Evolutionary conservation across 2,888 invertebrate genomes (phyloP).

Genomic region (Phengaris alcon): DNA sequence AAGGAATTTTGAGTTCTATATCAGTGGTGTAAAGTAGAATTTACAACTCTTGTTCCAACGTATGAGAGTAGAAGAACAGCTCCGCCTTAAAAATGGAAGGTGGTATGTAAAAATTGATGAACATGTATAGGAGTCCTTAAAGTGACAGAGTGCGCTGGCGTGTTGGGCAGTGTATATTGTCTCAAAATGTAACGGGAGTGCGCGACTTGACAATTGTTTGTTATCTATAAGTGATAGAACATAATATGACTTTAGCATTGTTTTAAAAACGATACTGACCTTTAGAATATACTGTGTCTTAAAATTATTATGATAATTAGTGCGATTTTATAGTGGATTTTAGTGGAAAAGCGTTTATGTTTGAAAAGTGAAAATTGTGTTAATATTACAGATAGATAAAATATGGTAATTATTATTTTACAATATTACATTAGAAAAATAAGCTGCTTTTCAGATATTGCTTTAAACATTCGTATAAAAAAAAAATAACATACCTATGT

Average conservation of each 20-base stretch:
- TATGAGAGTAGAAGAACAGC: slow-evolving; percentile 69
- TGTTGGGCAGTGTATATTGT: slow-evolving; percentile 78
- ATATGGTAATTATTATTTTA: background rate
- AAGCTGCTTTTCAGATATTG: too few relatives aligned
- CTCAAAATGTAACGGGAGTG: slow-evolving; percentile 74
- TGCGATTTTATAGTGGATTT: slow-evolving; percentile 37
- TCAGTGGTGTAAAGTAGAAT: background rate
- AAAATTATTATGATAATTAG: slow-evolving; percentile 37
- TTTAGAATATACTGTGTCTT: slow-evolving; percentile 39
- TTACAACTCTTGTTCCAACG: slow-evolving; percentile 39
- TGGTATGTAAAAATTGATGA: slow-evolving; percentile 80
- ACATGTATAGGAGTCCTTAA: slow-evolving; percentile 79
- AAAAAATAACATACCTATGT: too few relatives aligned
- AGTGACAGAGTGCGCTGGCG: slow-evolving; percentile 79
- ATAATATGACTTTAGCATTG: slow-evolving; percentile 73
- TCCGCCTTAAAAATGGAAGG: slow-evolving; percentile 80
- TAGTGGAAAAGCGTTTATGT: slow-evolving; percentile 36
- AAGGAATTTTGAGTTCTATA: slow-evolving; percentile 41
- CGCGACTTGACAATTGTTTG: slow-evolving; percentile 71
- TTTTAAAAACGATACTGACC: slow-evolving; percentile 48
- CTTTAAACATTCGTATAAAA: too few relatives aligned
- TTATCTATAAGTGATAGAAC: slow-evolving; percentile 77
- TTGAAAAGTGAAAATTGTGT: slow-evolving; percentile 4
- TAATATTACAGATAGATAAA: background rate
- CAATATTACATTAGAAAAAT: background rate